Evolutionary conservation across 2,888 invertebrate species (phyloP).

Genomic region (Netelia virgata): DNA sequence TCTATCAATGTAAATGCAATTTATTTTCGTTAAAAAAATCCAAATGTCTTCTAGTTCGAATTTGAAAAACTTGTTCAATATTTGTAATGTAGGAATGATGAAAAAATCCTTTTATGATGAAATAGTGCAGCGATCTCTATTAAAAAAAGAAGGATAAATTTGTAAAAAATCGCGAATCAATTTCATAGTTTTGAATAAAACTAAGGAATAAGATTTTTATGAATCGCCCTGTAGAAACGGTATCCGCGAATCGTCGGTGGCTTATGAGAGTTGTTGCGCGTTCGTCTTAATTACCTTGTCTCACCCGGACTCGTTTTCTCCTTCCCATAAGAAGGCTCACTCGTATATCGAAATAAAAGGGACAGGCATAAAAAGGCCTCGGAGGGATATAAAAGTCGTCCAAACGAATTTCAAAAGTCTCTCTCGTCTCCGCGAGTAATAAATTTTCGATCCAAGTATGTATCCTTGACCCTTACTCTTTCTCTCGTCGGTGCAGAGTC

Average conservation of each 20-base stretch:
- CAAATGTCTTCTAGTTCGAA: too few species aligned
- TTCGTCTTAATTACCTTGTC: slow-evolving; percentile 80
- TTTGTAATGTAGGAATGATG: too few species aligned
- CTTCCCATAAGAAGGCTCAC: slow-evolving; percentile 11
- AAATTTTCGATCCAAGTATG: slow-evolving; percentile 59
- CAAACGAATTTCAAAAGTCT: slow-evolving; percentile 47
- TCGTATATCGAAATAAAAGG: slow-evolving; percentile 37
- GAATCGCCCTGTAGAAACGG: too few species aligned
- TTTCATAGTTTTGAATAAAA: background rate
- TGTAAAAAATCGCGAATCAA: background rate
- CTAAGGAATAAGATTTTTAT: background rate
- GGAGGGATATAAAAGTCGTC: slow-evolving; percentile 49
- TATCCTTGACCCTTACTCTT: background rate
- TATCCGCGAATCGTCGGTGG: slow-evolving; percentile 69
- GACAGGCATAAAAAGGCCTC: slow-evolving; percentile 37
- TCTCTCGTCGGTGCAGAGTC: background rate
- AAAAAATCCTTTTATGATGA: background rate
- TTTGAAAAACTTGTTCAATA: background rate
- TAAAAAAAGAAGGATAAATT: background rate
- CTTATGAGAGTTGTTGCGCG: slow-evolving; percentile 70
- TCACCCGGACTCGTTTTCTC: slow-evolving; percentile 62
- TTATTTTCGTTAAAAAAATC: background rate
- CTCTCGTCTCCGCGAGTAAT: slow-evolving; percentile 43
- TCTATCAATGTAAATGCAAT: background rate
- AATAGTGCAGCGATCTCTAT: too few species aligned